Conservation (phyloP, 2,888 invertebrate genomes). For the Slavum lentiscoides region DNA sequence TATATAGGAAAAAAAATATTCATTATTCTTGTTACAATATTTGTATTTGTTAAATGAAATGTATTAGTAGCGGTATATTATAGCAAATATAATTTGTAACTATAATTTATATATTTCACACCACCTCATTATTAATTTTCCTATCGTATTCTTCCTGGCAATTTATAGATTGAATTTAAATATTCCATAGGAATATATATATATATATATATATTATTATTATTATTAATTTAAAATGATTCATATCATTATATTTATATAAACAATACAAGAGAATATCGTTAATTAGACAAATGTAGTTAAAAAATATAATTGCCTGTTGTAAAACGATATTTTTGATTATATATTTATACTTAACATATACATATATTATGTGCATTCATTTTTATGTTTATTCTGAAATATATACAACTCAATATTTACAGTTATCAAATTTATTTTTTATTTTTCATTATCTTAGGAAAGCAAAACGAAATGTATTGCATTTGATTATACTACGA, state of each 20-base stretch:
- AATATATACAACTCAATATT: neutral
- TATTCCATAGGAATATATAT: neutral
- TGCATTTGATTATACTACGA: too few species aligned
- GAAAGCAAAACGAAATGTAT: too few species aligned
- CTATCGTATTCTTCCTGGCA: neutral
- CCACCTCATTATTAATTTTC: neutral
- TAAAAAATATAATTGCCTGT: neutral
- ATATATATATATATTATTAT: neutral
- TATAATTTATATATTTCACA: neutral
- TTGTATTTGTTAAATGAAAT: slow-evolving; percentile 44
- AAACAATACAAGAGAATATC: neutral
- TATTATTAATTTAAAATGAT: neutral
- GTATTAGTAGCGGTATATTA: neutral
- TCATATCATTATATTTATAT: neutral
- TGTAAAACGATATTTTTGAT: neutral
- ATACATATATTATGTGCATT: neutral
- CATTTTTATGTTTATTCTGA: neutral
- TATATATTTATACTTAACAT: neutral
- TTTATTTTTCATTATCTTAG: neutral
- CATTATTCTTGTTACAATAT: slow-evolving; percentile 48
- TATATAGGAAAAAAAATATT: slow-evolving; percentile 28
- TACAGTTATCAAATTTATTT: neutral
- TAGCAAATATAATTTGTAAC: slow-evolving; percentile 10
- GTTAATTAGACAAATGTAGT: neutral
- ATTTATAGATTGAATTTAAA: neutral